These are phyloP conservation scores for Mastacembelus armatus DNA, from an alignment of 2,797 vertebrate genomes.

Conservation along the genomic window DNA sequence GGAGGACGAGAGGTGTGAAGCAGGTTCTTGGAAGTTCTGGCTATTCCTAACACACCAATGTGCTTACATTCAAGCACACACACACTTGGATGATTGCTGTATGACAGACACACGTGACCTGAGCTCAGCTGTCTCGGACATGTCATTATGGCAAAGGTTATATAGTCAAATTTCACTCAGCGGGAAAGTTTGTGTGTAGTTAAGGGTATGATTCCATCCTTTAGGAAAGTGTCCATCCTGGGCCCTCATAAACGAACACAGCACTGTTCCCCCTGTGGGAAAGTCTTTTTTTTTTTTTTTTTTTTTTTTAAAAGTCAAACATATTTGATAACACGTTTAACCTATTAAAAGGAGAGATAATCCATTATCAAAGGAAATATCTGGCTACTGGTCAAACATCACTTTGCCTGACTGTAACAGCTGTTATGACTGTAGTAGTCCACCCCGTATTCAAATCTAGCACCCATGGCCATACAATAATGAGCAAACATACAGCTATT, in stretches of 20 bases:
- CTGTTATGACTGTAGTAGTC: no score
- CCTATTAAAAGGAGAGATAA: neutral
- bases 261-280: neutral
- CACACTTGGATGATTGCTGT: slow-evolving; percentile 5
- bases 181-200: slow-evolving; percentile 5
- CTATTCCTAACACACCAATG: slow-evolving; percentile 16
- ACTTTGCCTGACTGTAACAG: no score
- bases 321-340: neutral
- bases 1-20: neutral
- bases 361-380: neutral
- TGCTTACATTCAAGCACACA: slow-evolving; percentile 1
- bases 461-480: no score
- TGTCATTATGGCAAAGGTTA: slow-evolving; percentile 27
- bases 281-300: no score
- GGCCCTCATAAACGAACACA: neutral
- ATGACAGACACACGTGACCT: slow-evolving; percentile 42
- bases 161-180: slow-evolving; percentile 42
- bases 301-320: neutral
- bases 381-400: no score
- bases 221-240: slow-evolving; percentile 12
- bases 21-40: slow-evolving; percentile 31
- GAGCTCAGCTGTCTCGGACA: slow-evolving; percentile 23
- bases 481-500: no score
- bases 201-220: slow-evolving; percentile 32
- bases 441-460: no score